Evolutionary conservation across 2,797 vertebrate genomes (phyloP), one percentile per base, ranked within the genome.

Genomic region (Botia kubotai): DNA sequence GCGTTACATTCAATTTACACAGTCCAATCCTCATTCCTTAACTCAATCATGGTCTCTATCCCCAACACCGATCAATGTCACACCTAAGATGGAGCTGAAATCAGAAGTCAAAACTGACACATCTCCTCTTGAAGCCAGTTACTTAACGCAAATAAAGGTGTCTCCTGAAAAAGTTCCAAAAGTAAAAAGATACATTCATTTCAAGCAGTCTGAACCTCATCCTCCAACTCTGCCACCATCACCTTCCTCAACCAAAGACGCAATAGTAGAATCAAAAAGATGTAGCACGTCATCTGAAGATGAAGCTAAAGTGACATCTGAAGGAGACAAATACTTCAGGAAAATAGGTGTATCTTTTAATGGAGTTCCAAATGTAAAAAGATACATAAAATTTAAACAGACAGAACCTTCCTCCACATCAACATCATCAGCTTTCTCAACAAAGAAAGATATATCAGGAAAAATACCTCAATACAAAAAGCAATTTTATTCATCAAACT

Each of bases 1-100:
- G 65, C 50, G 19, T 8, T 75, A 68, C 67, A 12, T 86, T 79
- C 74, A 86, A 53, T 81, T 86, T 79, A 83, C 65, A 67, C 71
- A 29, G 14, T 79, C 66, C 39, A 48, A 65, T 81, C 66, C 10
- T 39, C 21, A 77, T 53, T 60, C 60, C 16, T 21, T 58, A 66
- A n/a, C 29, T 46, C 48, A n/a, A 19, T 60, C 70, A 12, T 26
- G 57, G 53, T 72, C n/a, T 16, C 36, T 53, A 21, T 46, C 57
- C 11, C 23, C 33, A 57, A 63, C 21, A 70, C 39, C 71, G 17
- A 46, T 8, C 16, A 66, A 53, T 19, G 17, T 23, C 16, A 39
- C 52, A 77, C 29, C 71, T 36, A 23, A 72, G 2, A 60, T 62
- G 6, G 14, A 33, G 14, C 14, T 72, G 0, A 72, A 72, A 72